Conservation (phyloP, 2,888 invertebrate genomes). For the Hermodice carunculata region DNA sequence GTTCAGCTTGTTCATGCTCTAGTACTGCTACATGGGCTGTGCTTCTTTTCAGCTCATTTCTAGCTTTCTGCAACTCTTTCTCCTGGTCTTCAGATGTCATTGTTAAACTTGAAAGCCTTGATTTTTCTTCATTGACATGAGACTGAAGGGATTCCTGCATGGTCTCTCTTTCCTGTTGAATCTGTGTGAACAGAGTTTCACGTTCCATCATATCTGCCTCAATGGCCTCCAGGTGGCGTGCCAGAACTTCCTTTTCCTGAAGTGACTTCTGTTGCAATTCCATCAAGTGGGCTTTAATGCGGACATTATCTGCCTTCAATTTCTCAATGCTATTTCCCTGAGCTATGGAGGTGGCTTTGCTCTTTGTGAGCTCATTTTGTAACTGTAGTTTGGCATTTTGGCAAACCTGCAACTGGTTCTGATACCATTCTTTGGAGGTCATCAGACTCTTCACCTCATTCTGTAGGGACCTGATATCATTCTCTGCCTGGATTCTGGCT, state of each 20-base stretch:
- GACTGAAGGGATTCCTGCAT: slow-evolving; percentile 66
- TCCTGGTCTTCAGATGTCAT: slow-evolving; percentile 56
- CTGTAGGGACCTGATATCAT: slow-evolving; percentile 63
- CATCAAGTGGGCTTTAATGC: slow-evolving; percentile 61
- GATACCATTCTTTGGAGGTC: slow-evolving; percentile 71
- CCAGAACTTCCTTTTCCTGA: slow-evolving; percentile 70
- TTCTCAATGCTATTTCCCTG: slow-evolving; percentile 66
- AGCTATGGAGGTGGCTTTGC: too few relatives aligned
- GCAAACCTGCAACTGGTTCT: slow-evolving; percentile 69
- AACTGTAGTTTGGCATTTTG: slow-evolving; percentile 67
- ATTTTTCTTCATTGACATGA: too few relatives aligned
- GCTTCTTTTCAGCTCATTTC: slow-evolving; percentile 63
- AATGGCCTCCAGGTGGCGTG: slow-evolving; percentile 70
- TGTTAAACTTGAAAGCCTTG: too few relatives aligned
- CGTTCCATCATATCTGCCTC: slow-evolving; percentile 72
- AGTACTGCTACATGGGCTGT: slow-evolving; percentile 59
- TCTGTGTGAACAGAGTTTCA: slow-evolving; percentile 70
- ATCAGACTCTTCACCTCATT: slow-evolving; percentile 67
- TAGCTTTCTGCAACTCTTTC: slow-evolving; percentile 63
- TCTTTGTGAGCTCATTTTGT: slow-evolving; percentile 66
- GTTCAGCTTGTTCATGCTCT: slow-evolving; percentile 67
- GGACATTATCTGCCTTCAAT: slow-evolving; percentile 66
- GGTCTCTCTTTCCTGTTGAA: slow-evolving; percentile 63
- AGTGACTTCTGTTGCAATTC: slow-evolving; percentile 70
- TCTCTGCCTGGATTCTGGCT: slow-evolving; percentile 66